Evolutionary conservation across 2,888 invertebrate species (phyloP).

Genomic region (Cantharis lateralis): DNA sequence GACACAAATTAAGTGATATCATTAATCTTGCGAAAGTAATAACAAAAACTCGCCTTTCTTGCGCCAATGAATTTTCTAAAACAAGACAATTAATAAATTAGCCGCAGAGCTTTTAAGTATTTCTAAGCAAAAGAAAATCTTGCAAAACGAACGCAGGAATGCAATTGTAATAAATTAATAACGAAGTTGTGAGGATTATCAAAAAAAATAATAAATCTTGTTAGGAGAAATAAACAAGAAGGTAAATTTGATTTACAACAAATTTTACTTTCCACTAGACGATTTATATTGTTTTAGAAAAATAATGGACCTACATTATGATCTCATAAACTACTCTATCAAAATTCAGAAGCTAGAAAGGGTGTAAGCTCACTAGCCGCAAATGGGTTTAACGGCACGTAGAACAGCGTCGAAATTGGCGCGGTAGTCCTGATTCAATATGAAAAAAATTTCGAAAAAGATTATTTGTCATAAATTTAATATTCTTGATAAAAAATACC

Average conservation of each 20-base stretch:
- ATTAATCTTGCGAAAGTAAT: not conserved
- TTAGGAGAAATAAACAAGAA: not conserved
- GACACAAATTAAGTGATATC: not conserved
- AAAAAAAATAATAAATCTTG: not conserved
- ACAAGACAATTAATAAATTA: not conserved
- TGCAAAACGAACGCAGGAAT: not conserved
- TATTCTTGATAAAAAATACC: not conserved
- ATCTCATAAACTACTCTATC: slow-evolving; percentile 20
- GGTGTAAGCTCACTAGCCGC: slow-evolving; percentile 16
- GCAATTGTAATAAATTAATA: not conserved
- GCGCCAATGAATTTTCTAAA: not conserved
- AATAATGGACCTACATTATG: slow-evolving; percentile 7
- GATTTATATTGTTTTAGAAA: not conserved
- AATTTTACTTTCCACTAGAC: not conserved
- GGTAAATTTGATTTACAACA: not conserved
- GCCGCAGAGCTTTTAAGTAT: not conserved
- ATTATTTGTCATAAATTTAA: not conserved
- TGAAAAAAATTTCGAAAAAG: slow-evolving; percentile 5
- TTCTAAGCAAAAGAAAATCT: not conserved
- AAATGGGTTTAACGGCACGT: slow-evolving; percentile 30
- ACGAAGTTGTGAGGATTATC: not conserved
- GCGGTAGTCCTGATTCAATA: slow-evolving; percentile 28
- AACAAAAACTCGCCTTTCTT: not conserved
- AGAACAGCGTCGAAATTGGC: slow-evolving; percentile 28
- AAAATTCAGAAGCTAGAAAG: slow-evolving; percentile 18